Conservation (phyloP, 2,888 invertebrate species). For the Gordius sp. region DNA sequence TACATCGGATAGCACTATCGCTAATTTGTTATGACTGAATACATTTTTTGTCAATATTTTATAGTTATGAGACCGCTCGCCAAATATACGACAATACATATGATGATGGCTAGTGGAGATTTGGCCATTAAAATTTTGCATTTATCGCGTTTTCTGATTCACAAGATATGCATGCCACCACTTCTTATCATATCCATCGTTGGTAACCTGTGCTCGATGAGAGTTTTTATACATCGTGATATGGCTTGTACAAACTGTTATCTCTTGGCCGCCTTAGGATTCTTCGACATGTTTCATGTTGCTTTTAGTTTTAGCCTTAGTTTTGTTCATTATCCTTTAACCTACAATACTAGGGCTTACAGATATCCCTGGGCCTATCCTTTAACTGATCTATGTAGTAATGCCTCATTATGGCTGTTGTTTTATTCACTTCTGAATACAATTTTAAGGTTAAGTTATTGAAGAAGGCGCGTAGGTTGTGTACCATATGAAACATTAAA, state of each 20-base stretch:
- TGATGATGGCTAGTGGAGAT: too few species aligned
- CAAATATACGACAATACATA: too few species aligned
- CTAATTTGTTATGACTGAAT: too few species aligned
- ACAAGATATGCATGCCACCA: neutral
- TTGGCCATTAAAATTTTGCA: too few species aligned
- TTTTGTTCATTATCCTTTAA: neutral
- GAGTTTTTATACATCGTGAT: neutral
- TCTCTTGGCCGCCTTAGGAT: neutral
- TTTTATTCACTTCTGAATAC: constrained; percentile 1
- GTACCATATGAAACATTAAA: too few species aligned
- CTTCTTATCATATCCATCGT: neutral
- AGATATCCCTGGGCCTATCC: neutral
- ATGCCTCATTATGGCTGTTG: neutral
- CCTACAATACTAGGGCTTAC: neutral
- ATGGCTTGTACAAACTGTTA: neutral
- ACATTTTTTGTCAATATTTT: too few species aligned
- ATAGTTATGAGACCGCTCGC: too few species aligned
- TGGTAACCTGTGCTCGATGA: neutral
- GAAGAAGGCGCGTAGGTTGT: too few species aligned
- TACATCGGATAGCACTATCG: too few species aligned
- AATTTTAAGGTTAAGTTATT: too few species aligned
- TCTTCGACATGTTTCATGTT: neutral
- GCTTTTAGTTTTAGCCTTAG: neutral
- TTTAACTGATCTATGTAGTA: neutral
- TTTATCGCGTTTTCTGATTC: too few species aligned